Evolutionary conservation across 2,113 vertebrate genomes (phyloP).

Genomic region (Muscicapa adusta): DNA sequence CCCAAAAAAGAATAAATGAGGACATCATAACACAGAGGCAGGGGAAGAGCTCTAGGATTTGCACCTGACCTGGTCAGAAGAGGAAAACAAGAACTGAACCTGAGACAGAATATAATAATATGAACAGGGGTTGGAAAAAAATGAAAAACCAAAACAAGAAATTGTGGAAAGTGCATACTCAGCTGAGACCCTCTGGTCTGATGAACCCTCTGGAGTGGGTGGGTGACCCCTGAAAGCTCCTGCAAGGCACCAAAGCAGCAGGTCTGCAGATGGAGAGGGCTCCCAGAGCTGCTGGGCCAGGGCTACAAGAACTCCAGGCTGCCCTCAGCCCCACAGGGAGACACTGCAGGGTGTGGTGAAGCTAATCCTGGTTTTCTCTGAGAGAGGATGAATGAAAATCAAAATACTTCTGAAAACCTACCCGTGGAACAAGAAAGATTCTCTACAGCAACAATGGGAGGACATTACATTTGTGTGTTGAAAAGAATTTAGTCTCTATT

Average conservation of each 20-base stretch:
- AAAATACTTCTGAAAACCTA: background rate
- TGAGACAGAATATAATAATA: background rate
- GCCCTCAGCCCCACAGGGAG: background rate
- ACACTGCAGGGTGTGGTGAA: background rate
- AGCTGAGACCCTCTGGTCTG: background rate
- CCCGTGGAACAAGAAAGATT: background rate
- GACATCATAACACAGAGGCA: background rate
- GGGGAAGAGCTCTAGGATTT: background rate
- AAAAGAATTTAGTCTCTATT: background rate
- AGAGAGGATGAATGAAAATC: background rate
- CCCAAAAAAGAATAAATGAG: background rate
- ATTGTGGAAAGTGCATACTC: background rate
- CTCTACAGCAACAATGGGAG: background rate
- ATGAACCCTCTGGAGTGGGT: rapidly evolving
- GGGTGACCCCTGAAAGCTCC: background rate
- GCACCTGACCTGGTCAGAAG: background rate
- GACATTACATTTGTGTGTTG: background rate
- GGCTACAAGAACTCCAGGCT: rapidly evolving
- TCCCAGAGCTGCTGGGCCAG: background rate
- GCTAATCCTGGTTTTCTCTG: background rate
- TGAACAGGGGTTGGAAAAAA: background rate
- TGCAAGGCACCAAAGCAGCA: background rate
- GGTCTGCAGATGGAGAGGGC: background rate
- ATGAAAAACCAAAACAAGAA: background rate
- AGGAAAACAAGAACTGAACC: background rate